phyloP scores from a whole-genome alignment of 2,113 vertebrate species.

The Muscicapa adusta region DNA sequence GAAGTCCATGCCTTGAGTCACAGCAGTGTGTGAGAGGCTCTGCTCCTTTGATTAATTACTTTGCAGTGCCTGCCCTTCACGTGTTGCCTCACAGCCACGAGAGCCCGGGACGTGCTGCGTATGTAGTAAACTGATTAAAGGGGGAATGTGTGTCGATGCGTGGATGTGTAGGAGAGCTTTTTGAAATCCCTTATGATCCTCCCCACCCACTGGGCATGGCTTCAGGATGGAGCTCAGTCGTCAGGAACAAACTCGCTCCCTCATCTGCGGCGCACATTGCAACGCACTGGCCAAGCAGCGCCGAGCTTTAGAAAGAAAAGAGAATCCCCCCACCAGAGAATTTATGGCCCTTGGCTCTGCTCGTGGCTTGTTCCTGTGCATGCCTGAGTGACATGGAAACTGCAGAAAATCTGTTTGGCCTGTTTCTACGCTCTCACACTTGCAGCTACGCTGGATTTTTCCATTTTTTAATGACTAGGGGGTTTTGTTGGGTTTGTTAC shows the following conservation, averaged over 20 bases:
- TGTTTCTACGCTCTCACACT: background rate
- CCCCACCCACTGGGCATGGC: conserved; percentile 25
- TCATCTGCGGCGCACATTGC: conserved; percentile 30
- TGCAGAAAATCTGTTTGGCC: conserved; percentile 32
- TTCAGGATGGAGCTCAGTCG: background rate
- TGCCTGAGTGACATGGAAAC: conserved; percentile 42
- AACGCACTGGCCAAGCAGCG: background rate
- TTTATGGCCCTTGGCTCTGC: conserved; percentile 34
- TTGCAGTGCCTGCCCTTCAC: background rate
- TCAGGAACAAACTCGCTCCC: conserved; percentile 24
- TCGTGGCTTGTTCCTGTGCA: conserved; percentile 5
- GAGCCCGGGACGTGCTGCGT: background rate
- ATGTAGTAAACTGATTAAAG: background rate
- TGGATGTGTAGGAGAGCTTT: background rate
- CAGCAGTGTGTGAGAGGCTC: background rate
- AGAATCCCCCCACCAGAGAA: conserved; percentile 24
- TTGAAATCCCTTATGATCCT: conserved; percentile 32
- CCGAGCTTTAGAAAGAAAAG: background rate
- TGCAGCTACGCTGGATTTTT: background rate
- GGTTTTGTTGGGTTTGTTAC: background rate
- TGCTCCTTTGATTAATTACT: conserved; percentile 4
- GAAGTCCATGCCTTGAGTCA: background rate
- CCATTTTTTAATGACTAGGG: background rate
- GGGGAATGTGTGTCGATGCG: background rate
- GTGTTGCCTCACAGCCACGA: background rate